Conservation (phyloP, 1,140 invertebrate genomes). For the Sycophila sp. region DNA sequence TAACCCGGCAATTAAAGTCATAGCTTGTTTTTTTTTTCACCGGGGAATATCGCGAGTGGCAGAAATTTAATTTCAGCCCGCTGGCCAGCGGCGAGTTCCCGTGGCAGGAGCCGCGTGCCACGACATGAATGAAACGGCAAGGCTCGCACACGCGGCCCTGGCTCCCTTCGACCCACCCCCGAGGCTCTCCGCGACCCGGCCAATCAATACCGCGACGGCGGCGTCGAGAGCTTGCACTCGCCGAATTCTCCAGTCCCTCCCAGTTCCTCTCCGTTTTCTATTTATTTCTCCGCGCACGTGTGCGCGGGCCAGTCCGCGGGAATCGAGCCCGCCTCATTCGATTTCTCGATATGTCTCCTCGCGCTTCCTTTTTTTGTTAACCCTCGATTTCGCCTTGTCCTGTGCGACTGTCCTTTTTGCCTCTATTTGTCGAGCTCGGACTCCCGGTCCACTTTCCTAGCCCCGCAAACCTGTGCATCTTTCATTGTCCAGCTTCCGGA, state of each 20-base stretch:
- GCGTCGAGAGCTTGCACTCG: slow-evolving; percentile 21
- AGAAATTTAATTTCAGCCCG: not conserved
- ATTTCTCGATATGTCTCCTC: not conserved
- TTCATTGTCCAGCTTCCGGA: slow-evolving; percentile 1
- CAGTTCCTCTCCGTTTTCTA: not conserved
- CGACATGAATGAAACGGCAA: slow-evolving; percentile 33
- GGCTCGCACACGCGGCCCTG: not conserved
- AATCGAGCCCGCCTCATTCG: not conserved
- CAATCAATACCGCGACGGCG: slow-evolving; percentile 34
- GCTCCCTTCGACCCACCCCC: not conserved
- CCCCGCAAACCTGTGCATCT: not conserved
- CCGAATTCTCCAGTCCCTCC: slow-evolving; percentile 17
- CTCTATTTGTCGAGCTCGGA: not conserved
- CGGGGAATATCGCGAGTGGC: not conserved
- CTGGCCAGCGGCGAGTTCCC: not conserved
- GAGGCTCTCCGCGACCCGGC: not conserved
- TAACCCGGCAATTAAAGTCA: too few species aligned
- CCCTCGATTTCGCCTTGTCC: not conserved
- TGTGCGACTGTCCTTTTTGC: not conserved
- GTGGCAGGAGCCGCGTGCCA: not conserved
- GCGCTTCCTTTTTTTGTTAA: not conserved
- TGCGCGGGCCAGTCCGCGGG: too few species aligned
- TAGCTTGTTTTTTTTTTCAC: too few species aligned
- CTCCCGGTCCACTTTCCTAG: not conserved
- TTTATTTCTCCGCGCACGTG: slow-evolving; percentile 13